Percentiles rank a stretch among this genome's conserved stretches.
These are phyloP conservation scores for Furnarius figulus DNA, from an alignment of 2,113 vertebrate genomes.

Conservation along the genomic window DNA sequence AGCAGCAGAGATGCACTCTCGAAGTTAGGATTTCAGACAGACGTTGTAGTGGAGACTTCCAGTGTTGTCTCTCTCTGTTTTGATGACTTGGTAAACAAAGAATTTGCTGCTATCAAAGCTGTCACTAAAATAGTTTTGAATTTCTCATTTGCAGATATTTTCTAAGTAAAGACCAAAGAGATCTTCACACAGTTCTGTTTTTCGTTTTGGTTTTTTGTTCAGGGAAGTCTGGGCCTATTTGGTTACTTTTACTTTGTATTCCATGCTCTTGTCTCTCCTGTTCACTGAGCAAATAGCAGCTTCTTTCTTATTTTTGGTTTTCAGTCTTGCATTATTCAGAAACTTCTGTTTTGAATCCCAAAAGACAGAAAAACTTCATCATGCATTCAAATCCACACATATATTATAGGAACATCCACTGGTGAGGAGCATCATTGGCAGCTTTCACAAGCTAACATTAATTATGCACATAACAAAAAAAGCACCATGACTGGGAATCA, in stretches of 20 bases:
- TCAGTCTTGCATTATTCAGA: constrained; percentile 52
- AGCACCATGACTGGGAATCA: constrained; percentile 29
- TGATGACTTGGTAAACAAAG: background rate
- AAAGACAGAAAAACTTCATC: constrained; percentile 35
- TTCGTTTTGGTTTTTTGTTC: background rate
- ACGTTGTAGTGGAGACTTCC: background rate
- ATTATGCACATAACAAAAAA: constrained; percentile 58
- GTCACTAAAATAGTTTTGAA: background rate
- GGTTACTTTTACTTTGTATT: background rate
- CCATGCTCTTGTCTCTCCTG: background rate
- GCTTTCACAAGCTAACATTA: constrained; percentile 36
- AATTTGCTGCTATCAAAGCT: background rate
- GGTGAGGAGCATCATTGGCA: constrained; percentile 35
- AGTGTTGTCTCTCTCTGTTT: background rate
- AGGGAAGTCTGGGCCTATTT: background rate
- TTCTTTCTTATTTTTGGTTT: constrained; percentile 28
- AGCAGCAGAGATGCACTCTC: background rate
- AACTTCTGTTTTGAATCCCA: constrained; percentile 33
- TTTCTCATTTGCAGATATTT: background rate
- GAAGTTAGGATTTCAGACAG: background rate
- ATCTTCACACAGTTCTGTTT: background rate
- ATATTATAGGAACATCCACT: constrained; percentile 1
- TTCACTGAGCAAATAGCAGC: background rate
- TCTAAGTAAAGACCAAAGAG: background rate
- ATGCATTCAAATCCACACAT: constrained; percentile 51